Evolutionary conservation across 2,113 vertebrate species (phyloP), one percentile per base, ranked within the genome.

Genomic region (Megaceryle torquata): DNA sequence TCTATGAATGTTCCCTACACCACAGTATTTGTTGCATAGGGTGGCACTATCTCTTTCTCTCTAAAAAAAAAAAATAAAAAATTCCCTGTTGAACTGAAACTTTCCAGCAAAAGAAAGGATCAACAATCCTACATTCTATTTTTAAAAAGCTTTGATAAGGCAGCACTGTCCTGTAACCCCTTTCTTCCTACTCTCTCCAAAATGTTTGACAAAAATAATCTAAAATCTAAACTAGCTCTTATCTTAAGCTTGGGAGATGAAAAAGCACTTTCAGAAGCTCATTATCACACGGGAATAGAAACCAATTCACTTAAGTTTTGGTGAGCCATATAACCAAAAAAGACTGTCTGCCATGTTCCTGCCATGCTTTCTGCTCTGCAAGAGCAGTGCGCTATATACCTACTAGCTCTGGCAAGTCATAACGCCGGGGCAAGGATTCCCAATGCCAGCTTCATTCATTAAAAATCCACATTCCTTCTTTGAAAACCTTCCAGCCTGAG

Each of bases 181-280:
- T 93, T 72, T 77, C 39, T 89, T 75, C 21, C 74, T 44, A 68
- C 6, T 59, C n/a, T 79, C 43, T 39, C 33, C 43, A 51, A 68
- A 94, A 91, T 24, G 3, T 75, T 79, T 94, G 53, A 71, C 24
- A 51, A 84, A 93, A 94, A 59, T 14, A 77, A 67, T 53, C 37
- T 74, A 77, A 37, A 92, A 78, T 78, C n/a, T 84, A 81, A 89
- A 79, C 48, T 68, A 56, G 37, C 72, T 91, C 28, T 87, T 82
- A 25, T 39, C 19, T 37, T 84, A 86, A 88, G 13, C 35, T 69
- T 86, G 37, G 41, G 60, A 94, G 64, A 68, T 82, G 51, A 91
- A 92, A 67, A 89, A 78, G 17, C 72, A 11, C 14, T 95, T 95
- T 88, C 60, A 94, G 60, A 75, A 72, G n/a, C 37, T 8, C 4